Evolutionary conservation across 2,888 invertebrate genomes (phyloP), one percentile per base, ranked within the genome.

Genomic region (Ophion slaviceki): DNA sequence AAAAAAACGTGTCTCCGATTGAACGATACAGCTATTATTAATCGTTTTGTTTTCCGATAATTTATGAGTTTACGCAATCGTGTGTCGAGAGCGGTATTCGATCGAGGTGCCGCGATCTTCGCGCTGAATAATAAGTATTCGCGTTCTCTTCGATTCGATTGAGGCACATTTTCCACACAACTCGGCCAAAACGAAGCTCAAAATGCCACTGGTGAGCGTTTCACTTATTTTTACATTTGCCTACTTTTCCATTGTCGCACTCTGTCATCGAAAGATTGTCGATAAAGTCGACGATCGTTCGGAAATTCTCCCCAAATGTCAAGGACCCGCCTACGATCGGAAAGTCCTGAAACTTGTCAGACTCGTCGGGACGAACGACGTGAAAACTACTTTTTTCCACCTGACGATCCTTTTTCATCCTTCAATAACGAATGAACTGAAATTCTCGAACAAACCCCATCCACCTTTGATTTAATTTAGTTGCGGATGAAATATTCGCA

Each of bases 131-230:
- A 32, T 62, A 70, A 47, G 53, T 53, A 61, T 61, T 78, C 67
- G 24, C 62, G 68, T 68, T 78, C 67, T 75, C 75, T 62, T 45
- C 32, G 82, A 74, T 77, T 77, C 77, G 86, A 74, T 24, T 17
- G 70, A 11, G 10, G 45, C 53, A 70, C 28, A 76, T 77, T 78
- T 80, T 83, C 66, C 68, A 77, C 59, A 53, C 53, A 59, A 82
- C 81, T 74, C 88, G 88, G 84, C 78, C 90, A 90, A 90, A 88
- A 92, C 92, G 91, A 90, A 90, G 90, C 89, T 91, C 86, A 92
- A 92, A 91, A 92, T 92, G 92, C 90, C 91, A 89, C 83, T 92
- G 91, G 92, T 92, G 83, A 92, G 91, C 89, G 80, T 86, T 66
- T 82, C 74, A 68, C 61, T 32, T 77, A 67, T 61, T 70, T 70